Base-by-base conservation (phyloP, 2,888 invertebrate genomes). In the Trachelus troglodyta region DNA sequence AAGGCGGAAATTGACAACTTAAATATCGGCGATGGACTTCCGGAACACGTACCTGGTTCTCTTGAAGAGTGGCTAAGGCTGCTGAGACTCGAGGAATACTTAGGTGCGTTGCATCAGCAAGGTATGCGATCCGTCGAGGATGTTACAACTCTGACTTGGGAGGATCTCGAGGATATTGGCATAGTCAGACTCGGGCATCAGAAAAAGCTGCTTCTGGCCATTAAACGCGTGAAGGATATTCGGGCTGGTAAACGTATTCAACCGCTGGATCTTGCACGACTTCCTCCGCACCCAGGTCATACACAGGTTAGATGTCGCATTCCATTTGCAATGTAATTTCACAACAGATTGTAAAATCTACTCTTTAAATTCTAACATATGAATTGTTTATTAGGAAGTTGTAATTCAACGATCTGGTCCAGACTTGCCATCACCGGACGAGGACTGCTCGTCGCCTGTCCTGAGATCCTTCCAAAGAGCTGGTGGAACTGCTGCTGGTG, bases 141-240 rank as follows among this genome's bases (percentile, higher is more conserved):
- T 92, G 97, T 99, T 77, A 97, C 97, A 56, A 97, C 98, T 90
- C 94, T 99, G 77, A 97, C 98, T 80, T 99, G 99, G 98, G 99
- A 99, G 91, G 99, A 99, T 93, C 94, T 99, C 90, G 99, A 99
- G 93, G 99, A 99, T 90, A 98, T 99, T 92, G 97, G 97, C 79
- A 97, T 97, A 88, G 96, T 97, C 34, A 95, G 97, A 89, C 93
- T 97, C 89, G 99, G 99, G 68, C 99, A 99, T 92, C 99, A 99
- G 93, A 99, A 99, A 94, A 98, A 99, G 93, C 96, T 99, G 85
- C 95, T 98, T 90, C 93, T 99, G 89, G 99, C 99, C 81, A 98
- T 99, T 87, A 99, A 99, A 92, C 94, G 98, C 91, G 96, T 99
- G 77, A 98, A 98, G 92, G 97, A 98, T 90, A 97, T 98, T 80